Conservation (phyloP, 2,797 vertebrate genomes). For the Cyclopterus lumpus region DNA sequence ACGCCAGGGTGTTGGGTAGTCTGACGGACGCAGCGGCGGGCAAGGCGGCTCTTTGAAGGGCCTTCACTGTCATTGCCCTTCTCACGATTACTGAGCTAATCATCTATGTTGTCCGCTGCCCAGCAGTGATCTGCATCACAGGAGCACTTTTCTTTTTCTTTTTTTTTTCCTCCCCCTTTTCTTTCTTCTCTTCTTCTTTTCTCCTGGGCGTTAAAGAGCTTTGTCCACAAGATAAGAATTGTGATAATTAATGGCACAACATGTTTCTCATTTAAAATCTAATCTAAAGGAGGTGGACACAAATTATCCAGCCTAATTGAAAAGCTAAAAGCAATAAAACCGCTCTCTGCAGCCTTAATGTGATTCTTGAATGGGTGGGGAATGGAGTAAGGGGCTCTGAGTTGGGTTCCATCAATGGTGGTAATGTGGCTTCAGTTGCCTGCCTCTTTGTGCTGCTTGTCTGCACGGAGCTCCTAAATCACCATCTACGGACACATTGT, state of each 20-base stretch:
- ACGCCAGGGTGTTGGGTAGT: slow-evolving; percentile 28
- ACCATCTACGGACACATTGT: slow-evolving; percentile 31
- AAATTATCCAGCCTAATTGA: slow-evolving; percentile 81
- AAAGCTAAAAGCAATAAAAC: slow-evolving; percentile 79
- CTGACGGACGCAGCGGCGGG: slow-evolving; percentile 35
- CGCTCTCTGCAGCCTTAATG: slow-evolving; percentile 69
- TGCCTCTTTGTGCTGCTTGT: slow-evolving; percentile 48
- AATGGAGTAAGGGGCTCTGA: slow-evolving; percentile 51
- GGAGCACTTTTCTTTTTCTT: slow-evolving; percentile 18
- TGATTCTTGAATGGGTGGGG: slow-evolving; percentile 64
- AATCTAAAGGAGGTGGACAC: slow-evolving; percentile 80
- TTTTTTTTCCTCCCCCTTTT: slow-evolving; percentile 15
- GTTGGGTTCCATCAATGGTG: slow-evolving; percentile 46
- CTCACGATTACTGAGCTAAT: slow-evolving; percentile 57
- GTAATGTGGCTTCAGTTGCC: slow-evolving; percentile 54
- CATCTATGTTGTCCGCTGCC: slow-evolving; percentile 45
- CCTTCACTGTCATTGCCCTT: slow-evolving; percentile 49
- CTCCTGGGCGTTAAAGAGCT: slow-evolving; percentile 50
- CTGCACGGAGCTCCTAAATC: slow-evolving; percentile 34
- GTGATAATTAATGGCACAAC: slow-evolving; percentile 82
- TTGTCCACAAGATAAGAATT: slow-evolving; percentile 75
- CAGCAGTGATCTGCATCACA: slow-evolving; percentile 14
- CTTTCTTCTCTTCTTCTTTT: slow-evolving; percentile 15
- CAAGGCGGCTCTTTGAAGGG: slow-evolving; percentile 25
- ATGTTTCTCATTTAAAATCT: slow-evolving; percentile 84